Base-by-base conservation (phyloP, 2,797 vertebrate genomes). In the Oryzias sinensis region DNA sequence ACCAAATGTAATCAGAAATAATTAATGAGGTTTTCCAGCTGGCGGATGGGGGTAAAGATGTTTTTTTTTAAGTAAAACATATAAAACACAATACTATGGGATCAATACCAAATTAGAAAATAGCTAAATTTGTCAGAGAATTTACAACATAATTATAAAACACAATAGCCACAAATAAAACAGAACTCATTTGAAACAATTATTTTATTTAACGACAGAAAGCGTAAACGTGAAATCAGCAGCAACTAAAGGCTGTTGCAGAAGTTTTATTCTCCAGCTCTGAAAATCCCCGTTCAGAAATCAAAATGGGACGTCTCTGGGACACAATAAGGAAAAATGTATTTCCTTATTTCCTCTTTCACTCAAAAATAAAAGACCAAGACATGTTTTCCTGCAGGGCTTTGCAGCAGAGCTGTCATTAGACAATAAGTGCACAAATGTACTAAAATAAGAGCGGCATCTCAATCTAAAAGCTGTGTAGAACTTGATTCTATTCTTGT, bases 181-280 rank as follows among this genome's bases (percentile, higher is more conserved):
- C 9, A 59, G 16, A 27, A 45, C 49, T 25, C 27, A 65, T 69
- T 84, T 64, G n/a, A 83, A 72, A 70, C 51, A 68, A 84, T 86
- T 84, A 86, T 79, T 86, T 48, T 65, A 49, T 43, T 54, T 75
- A 29, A 53, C 68, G 42, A 67, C 49, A 72, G 53, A 70, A 52
- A 68, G 68, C 65, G 66, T 56, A 57, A 56, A 41, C 14, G 50
- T 65, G 49, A 70, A 52, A 49, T 68, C 54, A 44, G 49, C 56
- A 61, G 51, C 56, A 25, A 63, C 22, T 41, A 14, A n/a, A 27
- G 53, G 44, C 16, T 41, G 20, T 24, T 49, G 27, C 6, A 55
- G 25, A 5, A 17, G 11, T 37, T 48, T 27, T 27, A 52, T 27
- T 18, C 33, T 14, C 14, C 53, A 27, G 24, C 45, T n/a, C 25